Evolutionary conservation across 23 tunicate species (phyloP).

Genomic region (Trididemnum clinides): DNA sequence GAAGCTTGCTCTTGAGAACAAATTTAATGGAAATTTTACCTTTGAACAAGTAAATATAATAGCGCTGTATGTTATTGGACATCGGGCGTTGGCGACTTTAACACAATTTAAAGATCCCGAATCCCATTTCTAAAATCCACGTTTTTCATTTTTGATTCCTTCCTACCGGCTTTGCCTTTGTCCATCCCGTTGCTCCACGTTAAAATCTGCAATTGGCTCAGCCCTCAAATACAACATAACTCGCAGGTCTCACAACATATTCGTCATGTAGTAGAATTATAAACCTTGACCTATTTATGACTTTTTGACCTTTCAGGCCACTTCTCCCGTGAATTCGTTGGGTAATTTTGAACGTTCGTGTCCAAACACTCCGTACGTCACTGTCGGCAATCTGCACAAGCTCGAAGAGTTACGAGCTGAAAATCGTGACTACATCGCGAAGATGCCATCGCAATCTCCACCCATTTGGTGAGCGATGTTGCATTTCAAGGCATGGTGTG

Average conservation of each 20-base stretch:
- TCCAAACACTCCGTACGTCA: constrained; percentile 55
- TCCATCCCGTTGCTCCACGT: too few species aligned
- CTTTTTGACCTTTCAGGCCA: constrained; percentile 36
- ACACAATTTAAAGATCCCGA: too few species aligned
- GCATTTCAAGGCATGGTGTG: neutral
- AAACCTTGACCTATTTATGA: too few species aligned
- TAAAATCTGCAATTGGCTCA: too few species aligned
- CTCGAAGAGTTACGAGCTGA: constrained; percentile 43
- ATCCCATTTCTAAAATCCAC: too few species aligned
- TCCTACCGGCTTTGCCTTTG: too few species aligned
- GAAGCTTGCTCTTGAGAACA: constrained; percentile 42
- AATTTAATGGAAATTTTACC: constrained; percentile 3
- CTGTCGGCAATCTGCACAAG: constrained; percentile 21
- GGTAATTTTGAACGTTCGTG: constrained; percentile 68
- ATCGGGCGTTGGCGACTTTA: too few species aligned
- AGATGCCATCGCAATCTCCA: neutral
- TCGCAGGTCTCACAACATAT: too few species aligned
- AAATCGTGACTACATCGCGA: neutral
- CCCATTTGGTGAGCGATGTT: constrained; percentile 3
- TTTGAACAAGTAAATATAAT: constrained; percentile 26
- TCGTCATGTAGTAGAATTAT: too few species aligned
- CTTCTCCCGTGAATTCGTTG: constrained; percentile 39
- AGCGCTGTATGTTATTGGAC: too few species aligned
- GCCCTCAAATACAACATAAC: too few species aligned
- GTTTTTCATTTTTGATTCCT: too few species aligned